Conservation (phyloP, 2,113 vertebrate species). For the Baryphthengus martii region DNA sequence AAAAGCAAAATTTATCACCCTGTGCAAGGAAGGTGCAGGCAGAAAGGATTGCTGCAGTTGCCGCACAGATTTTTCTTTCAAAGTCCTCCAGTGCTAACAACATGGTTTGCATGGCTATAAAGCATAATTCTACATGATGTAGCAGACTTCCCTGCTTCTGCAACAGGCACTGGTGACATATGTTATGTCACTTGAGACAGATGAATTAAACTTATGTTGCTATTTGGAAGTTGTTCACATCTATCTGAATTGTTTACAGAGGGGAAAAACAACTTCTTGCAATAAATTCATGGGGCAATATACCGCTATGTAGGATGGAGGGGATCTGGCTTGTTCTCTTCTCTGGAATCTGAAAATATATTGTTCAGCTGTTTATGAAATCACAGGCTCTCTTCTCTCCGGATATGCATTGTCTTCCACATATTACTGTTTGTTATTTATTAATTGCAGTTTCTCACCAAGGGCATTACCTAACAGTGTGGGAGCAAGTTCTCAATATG, state of each 20-base stretch:
- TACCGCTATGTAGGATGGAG: neutral
- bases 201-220: constrained; percentile 57
- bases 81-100: neutral
- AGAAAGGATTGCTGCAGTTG: neutral
- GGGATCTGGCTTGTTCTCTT: neutral
- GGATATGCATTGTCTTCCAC: neutral
- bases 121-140: neutral
- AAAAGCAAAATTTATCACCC: neutral
- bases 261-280: neutral
- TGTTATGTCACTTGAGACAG: constrained; percentile 57
- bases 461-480: neutral
- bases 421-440: constrained; percentile 34
- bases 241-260: constrained; percentile 51
- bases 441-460: constrained; percentile 31
- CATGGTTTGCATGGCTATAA: neutral
- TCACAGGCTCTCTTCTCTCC: neutral
- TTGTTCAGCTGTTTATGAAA: neutral
- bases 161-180: constrained; percentile 34
- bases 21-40: neutral
- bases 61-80: neutral
- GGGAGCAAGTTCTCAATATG: neutral
- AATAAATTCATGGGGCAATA: constrained; percentile 48
- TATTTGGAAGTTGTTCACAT: constrained; percentile 60
- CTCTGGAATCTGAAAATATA: neutral
- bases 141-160: neutral